Evolutionary conservation across 2,797 vertebrate species (phyloP), one percentile per base, ranked within the genome.

Genomic region (Epinephelus awoara): DNA sequence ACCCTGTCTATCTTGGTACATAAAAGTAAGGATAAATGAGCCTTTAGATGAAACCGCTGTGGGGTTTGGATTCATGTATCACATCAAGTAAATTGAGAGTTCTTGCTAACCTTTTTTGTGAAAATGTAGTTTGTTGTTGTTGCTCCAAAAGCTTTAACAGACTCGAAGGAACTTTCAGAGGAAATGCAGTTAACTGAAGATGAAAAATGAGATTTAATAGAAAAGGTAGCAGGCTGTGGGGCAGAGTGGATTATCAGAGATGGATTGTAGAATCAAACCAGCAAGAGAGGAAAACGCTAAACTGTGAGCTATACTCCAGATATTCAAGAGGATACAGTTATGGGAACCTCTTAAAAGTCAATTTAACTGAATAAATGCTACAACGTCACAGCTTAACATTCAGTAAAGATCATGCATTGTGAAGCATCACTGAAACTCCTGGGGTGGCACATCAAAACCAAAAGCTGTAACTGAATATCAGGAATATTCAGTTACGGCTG

Each of bases 141-240:
- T 17, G 21, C 63, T 66, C 44, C 58, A 42, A 46, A 27, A 11
- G 0, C n/a, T 55, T 9, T 34, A 11, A 29, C 25, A 21, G 65
- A 25, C 6, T 13, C 6, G 0, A 27, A 66, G 18, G 18, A n/a
- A 18, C 67, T 9, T 57, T 18, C 23, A 52, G 68, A 56, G 56
- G 54, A 72, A 78, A 54, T 58, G 21, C 52, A 58, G 17, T 34
- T 59, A 42, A 59, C 51, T 14, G 2, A 14, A 42, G 49, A 61
- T 63, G 58, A 40, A 25, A 70, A 61, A 56, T 27, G 0, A 25
- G 44, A 52, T 61, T 49, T 14, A 5, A 1, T 23, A 21, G 47
- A 34, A 21, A 63, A 64, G 2, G 52, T 23, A 27, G 42, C 50
- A 21, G 50, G 12, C 18, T 8, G 40, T 2, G 19, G 14, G 54